phyloP scores from a whole-genome alignment of 1,140 invertebrate species.

The Nebria ingens region DNA sequence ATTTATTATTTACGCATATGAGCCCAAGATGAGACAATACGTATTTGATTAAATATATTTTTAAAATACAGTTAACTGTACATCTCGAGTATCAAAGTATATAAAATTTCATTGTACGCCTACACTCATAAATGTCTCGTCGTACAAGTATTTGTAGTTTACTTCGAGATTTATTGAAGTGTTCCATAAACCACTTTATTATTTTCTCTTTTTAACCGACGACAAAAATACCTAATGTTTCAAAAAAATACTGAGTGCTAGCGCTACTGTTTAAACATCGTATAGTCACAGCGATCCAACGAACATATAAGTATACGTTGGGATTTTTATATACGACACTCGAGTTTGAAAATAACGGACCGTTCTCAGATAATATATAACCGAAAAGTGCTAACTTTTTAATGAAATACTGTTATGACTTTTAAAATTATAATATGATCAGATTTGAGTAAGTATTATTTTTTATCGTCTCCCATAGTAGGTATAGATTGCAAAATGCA shows the following conservation, averaged over 20 bases:
- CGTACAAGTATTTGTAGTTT: conserved; percentile 3
- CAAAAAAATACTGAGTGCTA: not conserved
- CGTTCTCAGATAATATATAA: not conserved
- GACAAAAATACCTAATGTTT: not conserved
- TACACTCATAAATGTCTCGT: not conserved
- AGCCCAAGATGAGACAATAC: no score
- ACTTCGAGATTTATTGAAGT: not conserved
- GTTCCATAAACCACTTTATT: conserved; percentile 6
- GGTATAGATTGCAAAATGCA: no score
- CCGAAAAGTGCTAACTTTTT: not conserved
- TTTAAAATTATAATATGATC: no score
- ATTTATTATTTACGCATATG: no score
- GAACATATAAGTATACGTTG: not conserved
- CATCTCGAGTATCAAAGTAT: no score
- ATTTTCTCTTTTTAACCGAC: conserved; percentile 6
- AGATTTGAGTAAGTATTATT: no score
- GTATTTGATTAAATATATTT: no score
- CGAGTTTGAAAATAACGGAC: not conserved
- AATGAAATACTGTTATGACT: conserved; percentile 7
- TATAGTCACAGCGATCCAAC: not conserved
- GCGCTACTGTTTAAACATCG: not conserved
- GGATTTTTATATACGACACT: not conserved
- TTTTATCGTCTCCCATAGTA: no score
- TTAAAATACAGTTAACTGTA: no score
- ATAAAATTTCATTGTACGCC: no score